Evolutionary conservation across 2,113 vertebrate species (phyloP).

Genomic region (Etheostoma cragini): DNA sequence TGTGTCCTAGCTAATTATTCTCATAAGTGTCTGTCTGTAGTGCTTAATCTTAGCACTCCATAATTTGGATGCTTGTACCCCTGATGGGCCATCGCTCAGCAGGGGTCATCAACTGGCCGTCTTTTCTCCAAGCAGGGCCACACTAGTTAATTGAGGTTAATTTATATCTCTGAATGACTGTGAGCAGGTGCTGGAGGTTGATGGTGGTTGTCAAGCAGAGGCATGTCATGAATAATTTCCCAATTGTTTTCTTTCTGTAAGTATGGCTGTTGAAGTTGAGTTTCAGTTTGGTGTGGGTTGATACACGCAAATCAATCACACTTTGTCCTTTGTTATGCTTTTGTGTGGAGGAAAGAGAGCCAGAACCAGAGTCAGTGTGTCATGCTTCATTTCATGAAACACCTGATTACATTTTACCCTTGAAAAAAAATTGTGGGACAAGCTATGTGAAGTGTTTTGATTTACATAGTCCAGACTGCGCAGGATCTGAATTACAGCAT

Average conservation of each 20-base stretch:
- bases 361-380: neutral
- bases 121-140: conserved; percentile 33
- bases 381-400: neutral
- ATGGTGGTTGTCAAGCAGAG: conserved; percentile 33
- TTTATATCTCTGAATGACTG: conserved; percentile 58
- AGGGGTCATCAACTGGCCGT: conserved; percentile 47
- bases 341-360: neutral
- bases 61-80: conserved; percentile 60
- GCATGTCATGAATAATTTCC: conserved; percentile 20
- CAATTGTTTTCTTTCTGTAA: conserved; percentile 6
- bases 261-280: neutral
- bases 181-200: conserved; percentile 57
- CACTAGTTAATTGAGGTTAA: conserved; percentile 76
- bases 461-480: conserved; percentile 10
- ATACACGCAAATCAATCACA: conserved; percentile 1
- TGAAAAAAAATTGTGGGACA: conserved; percentile 17
- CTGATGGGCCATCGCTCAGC: conserved; percentile 47
- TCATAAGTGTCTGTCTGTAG: conserved; percentile 57
- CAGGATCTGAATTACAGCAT: conserved; percentile 23
- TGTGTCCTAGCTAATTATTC: conserved; percentile 44
- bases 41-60: conserved; percentile 53
- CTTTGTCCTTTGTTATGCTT: neutral
- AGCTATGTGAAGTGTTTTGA: conserved; percentile 42
- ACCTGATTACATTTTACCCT: neutral
- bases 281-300: conserved; percentile 11